Percentiles rank a stretch among this genome's conserved stretches.
These are phyloP conservation scores for Alcis repandata DNA, from an alignment of 2,888 invertebrate species.

Conservation along the genomic window DNA sequence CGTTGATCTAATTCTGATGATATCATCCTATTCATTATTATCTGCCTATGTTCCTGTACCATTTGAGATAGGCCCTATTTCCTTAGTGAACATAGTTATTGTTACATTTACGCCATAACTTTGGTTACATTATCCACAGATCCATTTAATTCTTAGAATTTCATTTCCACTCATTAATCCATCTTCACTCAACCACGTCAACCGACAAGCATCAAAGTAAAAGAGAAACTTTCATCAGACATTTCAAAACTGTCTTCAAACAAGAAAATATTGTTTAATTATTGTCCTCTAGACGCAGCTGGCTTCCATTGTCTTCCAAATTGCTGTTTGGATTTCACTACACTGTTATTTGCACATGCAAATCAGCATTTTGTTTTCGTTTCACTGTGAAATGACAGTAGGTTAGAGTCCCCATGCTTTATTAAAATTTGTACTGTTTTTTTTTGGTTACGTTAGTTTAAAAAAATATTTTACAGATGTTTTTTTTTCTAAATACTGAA, in stretches of 20 bases:
- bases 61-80: too few relatives aligned
- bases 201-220: slow-evolving; percentile 25
- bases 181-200: background rate
- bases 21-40: too few relatives aligned
- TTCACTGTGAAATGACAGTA: slow-evolving; percentile 47
- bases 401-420: slow-evolving; percentile 48
- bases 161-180: background rate
- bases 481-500: background rate
- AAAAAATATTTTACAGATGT: background rate
- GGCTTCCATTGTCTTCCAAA: slow-evolving; percentile 79
- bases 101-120: too few relatives aligned
- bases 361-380: slow-evolving; percentile 84
- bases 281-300: slow-evolving; percentile 73
- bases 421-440: too few relatives aligned
- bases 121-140: too few relatives aligned
- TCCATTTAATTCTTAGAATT: background rate
- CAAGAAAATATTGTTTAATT: slow-evolving; percentile 81
- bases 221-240: slow-evolving; percentile 45
- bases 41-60: too few relatives aligned
- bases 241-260: slow-evolving; percentile 57
- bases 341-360: slow-evolving; percentile 84
- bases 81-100: too few relatives aligned
- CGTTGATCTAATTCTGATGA: too few relatives aligned
- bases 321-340: slow-evolving; percentile 84
- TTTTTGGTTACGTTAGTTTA: too few relatives aligned